Base-by-base conservation (phyloP, 2,797 vertebrate genomes). In the Neopelma chrysocephalum region DNA sequence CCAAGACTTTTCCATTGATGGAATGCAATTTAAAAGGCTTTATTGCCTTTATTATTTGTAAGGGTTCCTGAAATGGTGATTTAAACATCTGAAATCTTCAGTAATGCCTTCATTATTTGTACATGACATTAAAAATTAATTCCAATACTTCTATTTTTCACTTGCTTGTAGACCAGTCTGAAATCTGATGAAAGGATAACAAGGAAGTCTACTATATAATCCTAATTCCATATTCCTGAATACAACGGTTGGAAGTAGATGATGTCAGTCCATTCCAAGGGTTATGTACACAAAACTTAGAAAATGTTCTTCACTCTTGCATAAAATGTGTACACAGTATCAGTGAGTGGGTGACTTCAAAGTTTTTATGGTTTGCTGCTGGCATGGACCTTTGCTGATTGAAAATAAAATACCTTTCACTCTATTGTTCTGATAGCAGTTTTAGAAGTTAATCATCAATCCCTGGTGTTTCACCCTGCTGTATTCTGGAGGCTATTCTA, bases 401-500 rank as follows among this genome's bases (percentile, higher is more conserved):
- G 95, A 96, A 97, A 97, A 96, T 92, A 94, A 97, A 97, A 97
- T 96, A 93, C 95, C 97, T 96, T 95, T 96, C 50, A 40, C 71
- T 96, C 86, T 96, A 92, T 90, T 96, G 96, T 95, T 97, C 92
- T 80, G 79, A 94, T 94, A 93, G 94, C 89, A 94, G 90, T 93
- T 93, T 79, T 70, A 78, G 69, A 89, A 94, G 94, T 99, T 98
- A 99, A 98, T 99, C 99, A 89, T 99, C 99, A 96, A 99, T 98
- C 70, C 98, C 99, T 13, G 99, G 99, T 3, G 99, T 99, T 97
- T 99, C 99, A 94, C 99, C 99, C 97, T 99, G 99, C 82, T 99
- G 99, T 98, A 99, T 99, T 97, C 99, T 98, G 78, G 99, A 99
- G 82, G 99, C 99, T 98, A 99, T 99, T 98, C 99, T 98, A 97